phyloP scores from a whole-genome alignment of 1,140 invertebrate species.

The Musca domestica region DNA sequence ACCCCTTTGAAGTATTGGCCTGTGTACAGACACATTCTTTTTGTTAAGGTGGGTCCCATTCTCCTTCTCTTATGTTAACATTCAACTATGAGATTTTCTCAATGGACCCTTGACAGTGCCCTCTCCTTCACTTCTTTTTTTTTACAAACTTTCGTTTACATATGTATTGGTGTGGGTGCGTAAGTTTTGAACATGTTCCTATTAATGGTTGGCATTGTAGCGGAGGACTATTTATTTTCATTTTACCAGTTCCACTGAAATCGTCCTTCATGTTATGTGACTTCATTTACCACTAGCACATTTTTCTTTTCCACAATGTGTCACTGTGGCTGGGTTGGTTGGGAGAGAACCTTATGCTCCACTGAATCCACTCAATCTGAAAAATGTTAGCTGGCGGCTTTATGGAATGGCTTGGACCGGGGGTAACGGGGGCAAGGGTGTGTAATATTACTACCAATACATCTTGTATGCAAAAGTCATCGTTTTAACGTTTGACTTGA shows the following conservation, averaged over 20 bases:
- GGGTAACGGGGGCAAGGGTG: not conserved
- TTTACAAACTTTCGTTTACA: not conserved
- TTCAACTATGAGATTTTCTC: too few species aligned
- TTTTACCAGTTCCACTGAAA: slow-evolving; percentile 23
- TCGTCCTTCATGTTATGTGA: not conserved
- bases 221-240: slow-evolving; percentile 26
- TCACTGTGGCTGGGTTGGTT: not conserved
- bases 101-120: too few species aligned
- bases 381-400: too few species aligned
- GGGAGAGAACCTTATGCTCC: too few species aligned
- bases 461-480: slow-evolving; percentile 35
- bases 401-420: too few species aligned
- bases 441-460: slow-evolving; percentile 19
- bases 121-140: not conserved
- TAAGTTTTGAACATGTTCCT: not conserved
- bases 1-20: too few species aligned
- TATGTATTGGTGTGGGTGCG: not conserved
- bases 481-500: slow-evolving; percentile 45
- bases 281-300: slow-evolving; percentile 7
- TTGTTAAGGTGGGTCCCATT: too few species aligned
- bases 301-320: not conserved
- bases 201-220: slow-evolving; percentile 15
- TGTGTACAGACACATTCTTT: too few species aligned
- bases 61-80: too few species aligned
- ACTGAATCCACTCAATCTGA: too few species aligned